These are phyloP conservation scores for Leptobrachium ailaonicum DNA, from an alignment of 2,113 vertebrate species.

Conservation along the genomic window DNA sequence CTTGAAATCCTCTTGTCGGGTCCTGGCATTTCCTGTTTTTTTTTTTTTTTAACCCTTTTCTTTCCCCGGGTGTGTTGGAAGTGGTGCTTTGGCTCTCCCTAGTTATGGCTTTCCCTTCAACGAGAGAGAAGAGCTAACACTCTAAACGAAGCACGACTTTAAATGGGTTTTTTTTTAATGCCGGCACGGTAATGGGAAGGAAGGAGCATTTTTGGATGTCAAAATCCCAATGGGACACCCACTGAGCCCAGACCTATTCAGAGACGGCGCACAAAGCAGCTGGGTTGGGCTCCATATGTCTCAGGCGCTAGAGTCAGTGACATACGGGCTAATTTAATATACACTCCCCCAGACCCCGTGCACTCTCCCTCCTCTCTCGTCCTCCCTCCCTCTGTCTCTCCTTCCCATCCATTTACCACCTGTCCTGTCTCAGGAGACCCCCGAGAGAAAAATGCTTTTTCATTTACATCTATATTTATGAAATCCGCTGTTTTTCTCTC, in stretches of 20 bases:
- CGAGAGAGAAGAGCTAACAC: too few species aligned
- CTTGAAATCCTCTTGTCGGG: too few species aligned
- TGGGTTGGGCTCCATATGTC: conserved; percentile 59
- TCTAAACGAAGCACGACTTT: too few species aligned
- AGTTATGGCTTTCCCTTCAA: too few species aligned
- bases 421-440: conserved; percentile 54
- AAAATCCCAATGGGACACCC: conserved; percentile 11
- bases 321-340: conserved; percentile 57
- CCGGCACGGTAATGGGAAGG: not conserved
- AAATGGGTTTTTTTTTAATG: too few species aligned
- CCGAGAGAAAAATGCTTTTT: conserved; percentile 40
- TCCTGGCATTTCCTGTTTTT: too few species aligned
- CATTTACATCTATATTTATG: conserved; percentile 37
- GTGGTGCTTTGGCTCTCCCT: too few species aligned
- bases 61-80: too few species aligned
- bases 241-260: conserved; percentile 33
- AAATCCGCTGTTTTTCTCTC: conserved; percentile 1
- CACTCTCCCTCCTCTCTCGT: conserved; percentile 30
- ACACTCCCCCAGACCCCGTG: conserved; percentile 19
- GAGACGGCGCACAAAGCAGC: conserved; percentile 48
- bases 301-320: conserved; percentile 51
- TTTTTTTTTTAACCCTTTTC: too few species aligned
- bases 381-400: conserved; percentile 34
- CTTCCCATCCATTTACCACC: conserved; percentile 57
- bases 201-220: not conserved